Base-by-base conservation (phyloP, 2,888 invertebrate genomes). In the Mellilla xanthometata region DNA sequence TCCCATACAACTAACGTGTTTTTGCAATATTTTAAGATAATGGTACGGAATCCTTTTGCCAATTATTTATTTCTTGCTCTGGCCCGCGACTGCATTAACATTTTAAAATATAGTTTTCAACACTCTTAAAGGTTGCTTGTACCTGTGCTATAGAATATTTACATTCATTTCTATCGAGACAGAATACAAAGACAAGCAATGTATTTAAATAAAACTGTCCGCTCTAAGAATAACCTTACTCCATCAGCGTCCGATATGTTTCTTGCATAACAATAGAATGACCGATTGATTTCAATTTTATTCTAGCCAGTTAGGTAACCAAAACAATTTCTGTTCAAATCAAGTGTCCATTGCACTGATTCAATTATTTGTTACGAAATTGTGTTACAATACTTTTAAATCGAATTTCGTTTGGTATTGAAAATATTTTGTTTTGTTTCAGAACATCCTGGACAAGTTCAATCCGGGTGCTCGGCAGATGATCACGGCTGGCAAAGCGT, bases 401-500 rank as follows among this genome's bases (percentile, higher is more conserved):
- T 47, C 27, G 26, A 29, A 11, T 35, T 44, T 30, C 6, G 12
- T 27, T 24, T 40, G 12, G 40, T 12, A 41, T 30, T 35, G 28
- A 41, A 19, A 26, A 3, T 15, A 10, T 12, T 12, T 41, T 34
- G 19, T 13, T 23, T 48, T 90, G 84, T 95, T 95, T 61, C 93
- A 97, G 98, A 97, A 97, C 81, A 96, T 98, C 85, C 91, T 97
- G 92, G 97, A 97, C 81, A 97, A 97, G 91, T 98, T 98, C 91
- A 97, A 97, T 91, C 97, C 97, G 45, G 96, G 97, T 58, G 96
- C 97, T 30, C 93, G 97, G 70, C 97, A 97, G 90, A 93, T 98
- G 92, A 96, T 98, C 85, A 95, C 95, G 66, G 95, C 97, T 63
- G 97, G 97, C 49, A 97, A 97, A 85, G 96, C 97, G 49, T 97